phyloP scores from a whole-genome alignment of 2,888 invertebrate genomes.

The Diarsia mendica region DNA sequence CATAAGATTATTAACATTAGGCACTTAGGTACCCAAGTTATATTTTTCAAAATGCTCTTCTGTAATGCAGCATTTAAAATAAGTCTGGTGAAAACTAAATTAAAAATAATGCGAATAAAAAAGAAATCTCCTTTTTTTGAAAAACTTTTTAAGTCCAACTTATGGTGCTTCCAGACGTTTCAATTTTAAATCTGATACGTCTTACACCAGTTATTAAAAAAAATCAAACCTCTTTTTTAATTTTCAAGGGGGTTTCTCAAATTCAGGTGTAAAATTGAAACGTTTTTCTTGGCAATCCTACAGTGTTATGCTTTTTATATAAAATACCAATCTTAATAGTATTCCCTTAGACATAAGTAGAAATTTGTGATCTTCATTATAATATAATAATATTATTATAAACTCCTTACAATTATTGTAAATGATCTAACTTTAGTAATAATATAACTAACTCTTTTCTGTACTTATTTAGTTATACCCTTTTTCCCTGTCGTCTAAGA shows the following conservation, averaged over 20 bases:
- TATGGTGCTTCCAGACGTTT: background rate
- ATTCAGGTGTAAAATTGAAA: background rate
- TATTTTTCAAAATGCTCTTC: background rate
- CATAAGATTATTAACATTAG: conserved; percentile 2
- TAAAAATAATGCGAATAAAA: conserved; percentile 21
- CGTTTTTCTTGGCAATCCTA: conserved; percentile 2
- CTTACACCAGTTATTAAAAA: background rate
- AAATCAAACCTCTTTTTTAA: background rate
- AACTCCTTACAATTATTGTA: conserved; percentile 63
- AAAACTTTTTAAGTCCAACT: conserved; percentile 13
- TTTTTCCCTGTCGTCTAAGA: conserved; percentile 65
- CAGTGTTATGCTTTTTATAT: conserved; percentile 42
- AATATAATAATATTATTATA: conserved; percentile 58
- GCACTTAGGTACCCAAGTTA: background rate
- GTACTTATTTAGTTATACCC: conserved; percentile 64
- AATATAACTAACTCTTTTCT: conserved; percentile 58
- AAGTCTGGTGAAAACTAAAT: background rate
- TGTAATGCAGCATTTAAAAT: background rate
- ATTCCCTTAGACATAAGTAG: conserved; percentile 66
- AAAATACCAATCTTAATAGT: conserved; percentile 55
- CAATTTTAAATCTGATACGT: conserved; percentile 11
- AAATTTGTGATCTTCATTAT: conserved; percentile 70
- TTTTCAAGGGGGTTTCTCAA: too few relatives aligned
- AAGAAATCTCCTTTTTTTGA: conserved; percentile 23
- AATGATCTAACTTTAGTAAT: conserved; percentile 54